Evolutionary conservation across 2,888 invertebrate species (phyloP).

Genomic region (Dasysyrphus albostriatus): DNA sequence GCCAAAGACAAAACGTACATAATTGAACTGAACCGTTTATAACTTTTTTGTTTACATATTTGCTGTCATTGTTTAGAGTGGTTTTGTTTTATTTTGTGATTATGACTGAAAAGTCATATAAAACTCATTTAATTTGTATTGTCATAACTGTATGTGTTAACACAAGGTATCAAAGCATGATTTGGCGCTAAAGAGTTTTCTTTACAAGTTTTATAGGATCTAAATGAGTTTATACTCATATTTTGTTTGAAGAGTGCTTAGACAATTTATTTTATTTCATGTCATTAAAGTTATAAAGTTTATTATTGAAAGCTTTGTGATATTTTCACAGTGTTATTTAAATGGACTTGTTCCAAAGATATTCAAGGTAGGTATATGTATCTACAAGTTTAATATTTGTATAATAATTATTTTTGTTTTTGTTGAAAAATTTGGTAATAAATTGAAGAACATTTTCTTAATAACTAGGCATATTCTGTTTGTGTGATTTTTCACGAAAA

Average conservation of each 20-base stretch:
- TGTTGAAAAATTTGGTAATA: no score
- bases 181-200: conserved; percentile 55
- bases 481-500: no score
- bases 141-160: conserved; percentile 56
- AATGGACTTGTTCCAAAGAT: not conserved
- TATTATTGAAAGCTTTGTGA: conserved; percentile 14
- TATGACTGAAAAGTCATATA: conserved; percentile 44
- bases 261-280: conserved; percentile 10
- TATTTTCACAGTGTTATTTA: not conserved
- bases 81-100: not conserved
- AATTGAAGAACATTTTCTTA: no score
- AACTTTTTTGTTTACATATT: no score
- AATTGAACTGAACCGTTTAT: no score
- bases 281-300: not conserved
- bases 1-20: no score
- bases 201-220: conserved; percentile 10
- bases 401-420: no score
- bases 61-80: no score
- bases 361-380: not conserved
- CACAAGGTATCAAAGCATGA: conserved; percentile 55
- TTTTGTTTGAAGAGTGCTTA: conserved; percentile 3
- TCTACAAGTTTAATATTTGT: no score
- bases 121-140: conserved; percentile 58
- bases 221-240: not conserved
- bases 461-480: no score